phyloP scores from a whole-genome alignment of 2,888 invertebrate species.

The Drosophila quinaria region DNA sequence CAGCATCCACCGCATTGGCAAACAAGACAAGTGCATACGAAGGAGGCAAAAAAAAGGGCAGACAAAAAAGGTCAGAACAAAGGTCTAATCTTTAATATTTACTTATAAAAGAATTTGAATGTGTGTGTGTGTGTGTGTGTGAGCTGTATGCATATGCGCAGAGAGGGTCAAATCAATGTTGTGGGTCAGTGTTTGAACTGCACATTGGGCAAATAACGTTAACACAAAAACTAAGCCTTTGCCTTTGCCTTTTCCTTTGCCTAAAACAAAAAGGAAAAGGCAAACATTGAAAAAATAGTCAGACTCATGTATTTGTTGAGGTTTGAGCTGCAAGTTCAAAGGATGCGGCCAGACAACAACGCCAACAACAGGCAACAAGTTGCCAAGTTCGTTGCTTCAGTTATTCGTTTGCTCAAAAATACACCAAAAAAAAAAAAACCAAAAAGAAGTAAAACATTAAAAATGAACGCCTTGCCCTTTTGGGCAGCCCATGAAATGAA shows the following conservation, averaged over 20 bases:
- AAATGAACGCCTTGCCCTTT: constrained; percentile 75
- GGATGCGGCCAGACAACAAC: constrained; percentile 60
- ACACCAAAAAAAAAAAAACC: background rate
- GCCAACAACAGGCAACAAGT: constrained; percentile 15
- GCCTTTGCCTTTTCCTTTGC: constrained; percentile 58
- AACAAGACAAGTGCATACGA: constrained; percentile 58
- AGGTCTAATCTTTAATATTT: constrained; percentile 69
- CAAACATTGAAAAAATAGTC: constrained; percentile 60
- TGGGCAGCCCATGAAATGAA: constrained; percentile 71
- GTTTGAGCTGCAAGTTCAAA: constrained; percentile 77
- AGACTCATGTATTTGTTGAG: constrained; percentile 73
- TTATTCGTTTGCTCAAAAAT: constrained; percentile 51
- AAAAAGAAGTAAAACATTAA: constrained; percentile 11
- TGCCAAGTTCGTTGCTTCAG: constrained; percentile 61
- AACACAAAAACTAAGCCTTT: constrained; percentile 49
- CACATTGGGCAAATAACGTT: constrained; percentile 68
- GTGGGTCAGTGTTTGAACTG: constrained; percentile 74
- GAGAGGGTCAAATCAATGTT: constrained; percentile 40
- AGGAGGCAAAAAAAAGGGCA: constrained; percentile 41
- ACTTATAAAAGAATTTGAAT: constrained; percentile 28
- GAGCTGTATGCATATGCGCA: background rate
- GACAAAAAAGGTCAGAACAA: constrained; percentile 58
- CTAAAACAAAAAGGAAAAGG: constrained; percentile 21
- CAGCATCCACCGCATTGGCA: constrained; percentile 75
- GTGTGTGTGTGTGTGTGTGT: background rate